Evolutionary conservation across 2,888 invertebrate species (phyloP).

Genomic region (Incurvaria masculella): DNA sequence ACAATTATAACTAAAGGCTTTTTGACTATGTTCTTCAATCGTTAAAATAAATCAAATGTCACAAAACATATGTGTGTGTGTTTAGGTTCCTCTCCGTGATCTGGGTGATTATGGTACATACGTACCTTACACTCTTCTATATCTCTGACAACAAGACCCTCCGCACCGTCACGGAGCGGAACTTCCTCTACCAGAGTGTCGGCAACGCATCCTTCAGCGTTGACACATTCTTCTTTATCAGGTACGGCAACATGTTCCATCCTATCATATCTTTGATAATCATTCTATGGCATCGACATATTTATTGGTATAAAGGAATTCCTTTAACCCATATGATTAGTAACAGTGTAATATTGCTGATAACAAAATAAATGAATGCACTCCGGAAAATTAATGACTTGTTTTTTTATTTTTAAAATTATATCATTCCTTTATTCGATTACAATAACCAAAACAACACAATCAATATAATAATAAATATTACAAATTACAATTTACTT

Average conservation of each 20-base stretch:
- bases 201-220: constrained; percentile 85
- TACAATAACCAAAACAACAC: too few relatives aligned
- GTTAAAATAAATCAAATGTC: background rate
- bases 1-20: too few relatives aligned
- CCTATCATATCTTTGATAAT: background rate
- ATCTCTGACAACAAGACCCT: constrained; percentile 72
- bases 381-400: constrained; percentile 1
- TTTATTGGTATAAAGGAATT: background rate
- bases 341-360: constrained; percentile 6
- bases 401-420: constrained; percentile 4
- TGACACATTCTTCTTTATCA: constrained; percentile 84
- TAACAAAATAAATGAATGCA: constrained; percentile 3
- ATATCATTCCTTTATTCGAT: too few relatives aligned
- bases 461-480: too few relatives aligned
- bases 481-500: too few relatives aligned
- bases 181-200: constrained; percentile 76
- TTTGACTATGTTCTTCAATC: too few relatives aligned
- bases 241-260: constrained; percentile 47
- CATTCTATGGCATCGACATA: background rate
- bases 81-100: constrained; percentile 67
- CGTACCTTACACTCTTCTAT: constrained; percentile 76
- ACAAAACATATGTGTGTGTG: constrained; percentile 8
- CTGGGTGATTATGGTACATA: constrained; percentile 85
- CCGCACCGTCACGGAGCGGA: constrained; percentile 69
- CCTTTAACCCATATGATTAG: constrained; percentile 4